A percentile compares a stretch with the other conserved stretches of the same genome.
Evolutionary conservation across 2,888 invertebrate genomes (phyloP).

Genomic region (Nomada ruficornis): DNA sequence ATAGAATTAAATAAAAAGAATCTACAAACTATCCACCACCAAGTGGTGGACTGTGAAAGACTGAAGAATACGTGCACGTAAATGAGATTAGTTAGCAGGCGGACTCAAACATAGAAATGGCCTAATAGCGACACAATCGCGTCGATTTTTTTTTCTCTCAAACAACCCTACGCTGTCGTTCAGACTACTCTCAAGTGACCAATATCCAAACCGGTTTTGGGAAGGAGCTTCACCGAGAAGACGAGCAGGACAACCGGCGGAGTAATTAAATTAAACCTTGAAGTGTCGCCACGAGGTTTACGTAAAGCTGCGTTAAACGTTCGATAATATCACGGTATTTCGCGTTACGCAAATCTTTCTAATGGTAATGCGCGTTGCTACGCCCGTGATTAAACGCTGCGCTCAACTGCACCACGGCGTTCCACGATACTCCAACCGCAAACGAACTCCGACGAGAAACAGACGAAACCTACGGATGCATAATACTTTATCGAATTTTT

Average conservation of each 20-base stretch:
- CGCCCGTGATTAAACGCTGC: neutral
- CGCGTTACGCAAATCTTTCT: constrained; percentile 54
- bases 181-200: constrained; percentile 10
- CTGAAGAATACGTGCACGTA: too few relatives aligned
- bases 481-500: too few relatives aligned
- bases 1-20: too few relatives aligned
- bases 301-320: constrained; percentile 52
- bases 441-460: neutral
- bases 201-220: constrained; percentile 61
- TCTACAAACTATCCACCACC: too few relatives aligned
- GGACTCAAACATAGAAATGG: neutral
- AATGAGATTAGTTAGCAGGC: neutral
- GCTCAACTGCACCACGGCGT: neutral
- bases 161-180: constrained; percentile 27
- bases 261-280: constrained; percentile 57
- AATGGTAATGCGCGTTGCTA: neutral
- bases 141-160: neutral
- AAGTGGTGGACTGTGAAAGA: too few relatives aligned
- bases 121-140: constrained; percentile 9
- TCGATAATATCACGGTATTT: constrained; percentile 45
- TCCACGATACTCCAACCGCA: too few relatives aligned
- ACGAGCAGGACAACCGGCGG: constrained; percentile 21
- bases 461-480: neutral
- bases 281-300: constrained; percentile 46
- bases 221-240: constrained; percentile 13